phyloP scores from a whole-genome alignment of 2,113 vertebrate genomes.

The Meriones unguiculatus region DNA sequence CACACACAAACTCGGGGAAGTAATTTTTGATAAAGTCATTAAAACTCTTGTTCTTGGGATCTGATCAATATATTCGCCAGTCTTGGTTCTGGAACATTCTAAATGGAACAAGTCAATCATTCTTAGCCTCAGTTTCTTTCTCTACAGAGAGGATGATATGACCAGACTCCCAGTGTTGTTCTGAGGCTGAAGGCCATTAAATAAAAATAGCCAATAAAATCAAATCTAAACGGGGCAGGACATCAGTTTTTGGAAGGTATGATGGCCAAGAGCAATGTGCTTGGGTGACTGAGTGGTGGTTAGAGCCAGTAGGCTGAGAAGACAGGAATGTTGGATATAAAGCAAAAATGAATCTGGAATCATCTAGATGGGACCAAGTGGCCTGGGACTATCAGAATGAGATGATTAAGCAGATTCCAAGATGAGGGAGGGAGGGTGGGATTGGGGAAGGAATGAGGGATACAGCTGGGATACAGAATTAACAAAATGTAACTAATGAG shows the following conservation, averaged over 20 bases:
- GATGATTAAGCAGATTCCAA: not conserved
- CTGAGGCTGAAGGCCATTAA: not conserved
- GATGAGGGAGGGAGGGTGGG: too few species aligned
- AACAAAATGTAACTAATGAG: too few species aligned
- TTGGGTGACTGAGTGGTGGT: too few species aligned
- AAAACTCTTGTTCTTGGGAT: not conserved
- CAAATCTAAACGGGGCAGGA: not conserved
- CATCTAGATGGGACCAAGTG: not conserved
- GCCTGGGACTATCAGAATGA: not conserved
- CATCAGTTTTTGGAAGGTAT: constrained; percentile 8
- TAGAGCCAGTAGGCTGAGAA: not conserved
- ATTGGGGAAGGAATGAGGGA: too few species aligned
- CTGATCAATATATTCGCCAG: not conserved
- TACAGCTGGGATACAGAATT: too few species aligned
- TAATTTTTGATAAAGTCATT: not conserved
- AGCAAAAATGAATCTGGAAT: not conserved
- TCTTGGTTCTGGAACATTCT: constrained; percentile 19
- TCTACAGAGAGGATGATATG: not conserved
- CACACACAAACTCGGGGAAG: not conserved
- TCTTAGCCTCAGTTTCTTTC: constrained; percentile 11
- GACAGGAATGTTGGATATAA: not conserved
- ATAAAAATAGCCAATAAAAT: not conserved
- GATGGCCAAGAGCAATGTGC: not conserved
- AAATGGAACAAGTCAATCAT: not conserved
- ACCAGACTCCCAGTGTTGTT: not conserved